Base-by-base conservation (phyloP, 2,888 invertebrate species). In the Megaustenia siamemsis region DNA sequence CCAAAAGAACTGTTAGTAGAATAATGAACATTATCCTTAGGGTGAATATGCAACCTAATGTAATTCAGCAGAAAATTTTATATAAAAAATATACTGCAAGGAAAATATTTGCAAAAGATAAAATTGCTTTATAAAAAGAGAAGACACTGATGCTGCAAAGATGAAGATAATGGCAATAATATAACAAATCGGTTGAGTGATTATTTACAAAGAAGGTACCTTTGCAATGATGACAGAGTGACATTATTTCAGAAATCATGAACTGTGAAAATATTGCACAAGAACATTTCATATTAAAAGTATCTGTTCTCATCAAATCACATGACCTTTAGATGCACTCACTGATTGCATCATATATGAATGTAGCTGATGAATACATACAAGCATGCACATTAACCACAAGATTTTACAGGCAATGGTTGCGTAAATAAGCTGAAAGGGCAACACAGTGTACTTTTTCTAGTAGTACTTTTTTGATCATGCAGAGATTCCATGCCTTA, bases 201-300 rank as follows among this genome's bases (percentile, higher is more conserved):
- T 15, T 63, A 63, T 63, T 32, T 63, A 63, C 63, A 63, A 1
- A 63, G 18, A 32, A 63, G 12, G 1, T 5, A 63, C n/a, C n/a
- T 63, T 8, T 28, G 32, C 45, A 45, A 45, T 32, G 32, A 32
- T 63, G 28, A 63, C 63, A 63, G 63, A 63, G 32, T 28, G 28
- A 28, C 32, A 28, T 32, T 6, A 32, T 63, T 28, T 63, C 32
- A 63, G 12, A 18, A 1, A 63, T 28, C 60, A 60, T 63, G 15
- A 28, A 28, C 28, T 32, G 63, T 63, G 63, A 40, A 71, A n/a
- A 71, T 71, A 71, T 43, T 71, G 71, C 71, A 71, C 71, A 71
- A 28, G 45, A n/a, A n/a, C 71, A 71, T 71, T 71, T 28, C 43
- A 45, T 12, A 71, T 71, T 10, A 71, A 71, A 32, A 32, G 73